Evolutionary conservation across 2,888 invertebrate species (phyloP), one percentile per base, ranked within the genome.

Genomic region (Abrostola tripartita): DNA sequence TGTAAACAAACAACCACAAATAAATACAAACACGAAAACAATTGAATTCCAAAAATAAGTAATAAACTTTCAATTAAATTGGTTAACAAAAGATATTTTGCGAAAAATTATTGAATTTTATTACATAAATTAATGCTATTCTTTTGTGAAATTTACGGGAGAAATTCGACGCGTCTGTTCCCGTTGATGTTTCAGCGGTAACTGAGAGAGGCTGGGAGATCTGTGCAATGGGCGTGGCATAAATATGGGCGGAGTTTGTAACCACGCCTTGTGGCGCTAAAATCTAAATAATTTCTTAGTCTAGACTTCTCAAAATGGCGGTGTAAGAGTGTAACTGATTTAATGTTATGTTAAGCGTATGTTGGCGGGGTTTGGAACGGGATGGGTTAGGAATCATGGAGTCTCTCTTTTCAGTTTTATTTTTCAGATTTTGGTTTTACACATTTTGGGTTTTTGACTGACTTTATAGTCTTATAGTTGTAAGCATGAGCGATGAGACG

Each of bases 301-400:
- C 85, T 86, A 85, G 85, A 85, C 85, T 1, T 8, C 0, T 0
- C 50, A 84, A 81, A 52, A 84, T 84, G 84, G 84, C 83, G 52
- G 71, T 9, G 4, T 5, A 40, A 49, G 52, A 12, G 24, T 24
- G 36, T 36, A 52, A 52, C 37, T 14, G 11, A 0, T n/a, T 12
- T 8, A 37, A 7, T 12, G 8, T 12, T 11, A 37, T 52, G 6
- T 5, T 50, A 36, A n/a, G 5, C 14, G 4, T 35, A 12, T 44
- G 7, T 44, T 11, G 7, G 44, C 12, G n/a, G 5, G 6, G 14
- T 0, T 12, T 5, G n/a, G n/a, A 14, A 14, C 5, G 10, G 7
- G 11, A 44, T 12, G n/a, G n/a, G 6, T 6, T n/a, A 12, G 0
- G 5, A 44, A 12, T 12, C 5, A 4, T n/a, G 6, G 6, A 24